These are phyloP conservation scores for Gephyroberyx darwinii DNA, from an alignment of 2,797 vertebrate genomes.

Conservation along the genomic window DNA sequence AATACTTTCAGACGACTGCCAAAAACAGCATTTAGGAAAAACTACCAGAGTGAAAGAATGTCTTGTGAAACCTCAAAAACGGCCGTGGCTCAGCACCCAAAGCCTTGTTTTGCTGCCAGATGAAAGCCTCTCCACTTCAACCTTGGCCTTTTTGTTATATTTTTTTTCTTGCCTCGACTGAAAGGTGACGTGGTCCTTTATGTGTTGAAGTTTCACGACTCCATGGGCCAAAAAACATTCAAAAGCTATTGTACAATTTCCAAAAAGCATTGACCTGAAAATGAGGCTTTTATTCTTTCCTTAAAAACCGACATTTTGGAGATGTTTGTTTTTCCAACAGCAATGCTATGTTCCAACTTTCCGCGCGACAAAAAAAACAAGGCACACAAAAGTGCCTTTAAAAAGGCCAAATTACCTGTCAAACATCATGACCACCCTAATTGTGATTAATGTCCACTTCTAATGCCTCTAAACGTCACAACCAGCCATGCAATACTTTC, in stretches of 20 bases:
- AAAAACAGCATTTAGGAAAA: slow-evolving; percentile 62
- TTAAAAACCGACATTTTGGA: neutral
- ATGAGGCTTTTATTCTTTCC: neutral
- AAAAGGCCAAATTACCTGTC: neutral
- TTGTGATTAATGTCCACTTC: too few relatives aligned
- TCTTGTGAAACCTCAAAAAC: slow-evolving; percentile 55
- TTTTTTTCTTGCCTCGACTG: slow-evolving; percentile 6
- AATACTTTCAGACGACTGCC: slow-evolving; percentile 45
- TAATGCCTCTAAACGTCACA: too few relatives aligned
- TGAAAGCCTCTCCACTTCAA: slow-evolving; percentile 25
- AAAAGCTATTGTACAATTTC: slow-evolving; percentile 3
- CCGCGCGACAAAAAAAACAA: neutral
- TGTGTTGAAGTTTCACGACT: slow-evolving; percentile 2
- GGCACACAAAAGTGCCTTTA: neutral
- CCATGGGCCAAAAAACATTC: neutral
- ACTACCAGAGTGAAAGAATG: slow-evolving; percentile 46
- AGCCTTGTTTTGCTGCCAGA: slow-evolving; percentile 27
- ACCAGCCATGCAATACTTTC: too few relatives aligned
- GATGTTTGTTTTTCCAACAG: neutral
- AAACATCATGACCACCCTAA: too few relatives aligned
- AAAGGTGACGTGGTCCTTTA: neutral
- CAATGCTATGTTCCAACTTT: neutral
- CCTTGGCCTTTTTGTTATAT: slow-evolving; percentile 3
- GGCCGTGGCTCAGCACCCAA: slow-evolving; percentile 22
- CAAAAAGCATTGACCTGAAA: neutral